Percentiles rank a stretch among this genome's conserved stretches.
These are phyloP conservation scores for Dendrolimus houi DNA, from an alignment of 2,888 invertebrate species.

Conservation along the genomic window DNA sequence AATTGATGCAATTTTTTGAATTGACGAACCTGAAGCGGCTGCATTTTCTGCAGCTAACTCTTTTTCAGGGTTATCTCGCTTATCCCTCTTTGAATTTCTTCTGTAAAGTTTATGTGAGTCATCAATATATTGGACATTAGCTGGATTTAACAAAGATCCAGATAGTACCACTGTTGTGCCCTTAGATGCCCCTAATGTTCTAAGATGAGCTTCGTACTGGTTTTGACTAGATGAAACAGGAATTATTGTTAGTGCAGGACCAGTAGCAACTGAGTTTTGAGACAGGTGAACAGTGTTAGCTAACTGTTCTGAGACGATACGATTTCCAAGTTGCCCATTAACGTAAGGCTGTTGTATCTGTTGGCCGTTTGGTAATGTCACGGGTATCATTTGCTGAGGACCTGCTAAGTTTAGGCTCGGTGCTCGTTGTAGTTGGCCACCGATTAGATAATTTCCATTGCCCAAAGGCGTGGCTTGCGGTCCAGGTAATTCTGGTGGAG, in stretches of 20 bases:
- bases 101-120: slow-evolving; percentile 73
- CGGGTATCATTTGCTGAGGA: slow-evolving; percentile 59
- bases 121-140: slow-evolving; percentile 80
- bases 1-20: too few relatives aligned
- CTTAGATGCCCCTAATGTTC: slow-evolving; percentile 42
- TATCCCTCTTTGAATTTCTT: slow-evolving; percentile 63
- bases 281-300: slow-evolving; percentile 46
- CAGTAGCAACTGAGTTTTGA: slow-evolving; percentile 21
- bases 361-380: slow-evolving; percentile 63
- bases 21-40: slow-evolving; percentile 25
- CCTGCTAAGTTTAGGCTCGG: slow-evolving; percentile 71
- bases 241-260: slow-evolving; percentile 26
- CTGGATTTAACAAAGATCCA: slow-evolving; percentile 70
- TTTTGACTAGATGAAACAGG: slow-evolving; percentile 21
- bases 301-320: slow-evolving; percentile 75
- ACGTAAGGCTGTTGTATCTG: slow-evolving; percentile 75
- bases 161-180: slow-evolving; percentile 51
- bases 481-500: slow-evolving; percentile 71
- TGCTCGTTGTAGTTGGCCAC: slow-evolving; percentile 79
- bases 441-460: slow-evolving; percentile 77
- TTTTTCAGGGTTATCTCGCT: slow-evolving; percentile 67
- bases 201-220: slow-evolving; percentile 18
- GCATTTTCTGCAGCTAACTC: slow-evolving; percentile 39
- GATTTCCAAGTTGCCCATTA: slow-evolving; percentile 79
- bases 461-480: slow-evolving; percentile 57